Evolutionary conservation across 1,140 invertebrate genomes (phyloP).

Genomic region (Drosophila triauraria): DNA sequence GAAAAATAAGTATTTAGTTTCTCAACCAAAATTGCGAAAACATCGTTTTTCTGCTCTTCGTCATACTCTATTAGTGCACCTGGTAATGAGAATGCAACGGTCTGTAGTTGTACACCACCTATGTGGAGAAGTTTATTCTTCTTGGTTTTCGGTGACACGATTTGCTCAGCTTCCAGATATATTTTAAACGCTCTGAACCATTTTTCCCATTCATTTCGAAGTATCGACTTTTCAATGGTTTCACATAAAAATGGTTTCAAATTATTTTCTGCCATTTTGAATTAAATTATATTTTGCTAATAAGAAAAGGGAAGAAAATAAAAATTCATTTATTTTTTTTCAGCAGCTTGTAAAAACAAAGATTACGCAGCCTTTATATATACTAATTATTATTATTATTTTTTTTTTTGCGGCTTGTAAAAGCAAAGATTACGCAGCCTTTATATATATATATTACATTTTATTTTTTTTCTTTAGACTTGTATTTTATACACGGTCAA

Average conservation of each 20-base stretch:
- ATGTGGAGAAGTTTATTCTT: slow-evolving; percentile 2
- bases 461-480: not conserved
- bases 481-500: slow-evolving; percentile 2
- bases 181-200: not conserved
- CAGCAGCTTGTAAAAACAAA: not conserved
- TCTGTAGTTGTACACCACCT: not conserved
- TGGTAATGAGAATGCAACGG: slow-evolving; percentile 5
- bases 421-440: not conserved
- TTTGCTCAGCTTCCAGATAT: not conserved
- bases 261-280: not conserved
- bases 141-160: slow-evolving; percentile 3
- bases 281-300: not conserved
- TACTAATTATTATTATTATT: not conserved
- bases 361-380: not conserved
- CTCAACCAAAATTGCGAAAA: slow-evolving; percentile 1
- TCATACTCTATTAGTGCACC: not conserved
- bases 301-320: not conserved
- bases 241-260: slow-evolving; percentile 6
- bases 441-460: not conserved
- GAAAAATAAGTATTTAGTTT: slow-evolving; percentile 4
- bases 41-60: not conserved
- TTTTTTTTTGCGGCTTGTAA: not conserved
- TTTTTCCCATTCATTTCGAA: slow-evolving; percentile 5
- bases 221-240: not conserved
- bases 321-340: no score